Percentiles rank a stretch among this genome's conserved stretches.
phyloP scores from a whole-genome alignment of 1,140 invertebrate genomes.

The Lepidostoma basale region DNA sequence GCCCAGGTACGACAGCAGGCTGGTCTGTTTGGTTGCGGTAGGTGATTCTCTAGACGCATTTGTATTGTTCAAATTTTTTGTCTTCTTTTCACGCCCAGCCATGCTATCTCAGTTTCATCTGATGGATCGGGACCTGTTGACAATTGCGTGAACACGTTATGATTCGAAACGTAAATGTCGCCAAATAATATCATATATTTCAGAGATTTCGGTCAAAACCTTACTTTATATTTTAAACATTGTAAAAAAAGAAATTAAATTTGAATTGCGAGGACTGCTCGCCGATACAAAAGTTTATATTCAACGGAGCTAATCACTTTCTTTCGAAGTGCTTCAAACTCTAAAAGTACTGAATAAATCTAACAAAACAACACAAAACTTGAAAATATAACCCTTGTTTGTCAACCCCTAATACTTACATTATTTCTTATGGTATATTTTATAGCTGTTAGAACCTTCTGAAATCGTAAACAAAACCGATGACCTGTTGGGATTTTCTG shows the following conservation, averaged over 20 bases:
- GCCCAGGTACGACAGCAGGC: slow-evolving; percentile 3
- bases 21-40: slow-evolving; percentile 17
- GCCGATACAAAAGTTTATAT: slow-evolving; percentile 17
- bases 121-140: slow-evolving; percentile 33
- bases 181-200: background rate
- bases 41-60: slow-evolving; percentile 32
- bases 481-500: slow-evolving; percentile 34
- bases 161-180: no score
- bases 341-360: slow-evolving; percentile 12
- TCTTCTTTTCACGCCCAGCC: slow-evolving; percentile 42
- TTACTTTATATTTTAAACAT: background rate
- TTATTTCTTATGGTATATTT: slow-evolving; percentile 3
- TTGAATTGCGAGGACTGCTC: background rate
- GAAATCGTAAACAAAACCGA: slow-evolving; percentile 57
- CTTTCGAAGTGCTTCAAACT: slow-evolving; percentile 11
- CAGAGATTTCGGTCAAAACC: background rate
- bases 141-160: background rate
- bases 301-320: background rate
- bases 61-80: slow-evolving; percentile 20
- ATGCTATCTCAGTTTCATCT: slow-evolving; percentile 31
- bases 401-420: background rate
- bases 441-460: slow-evolving; percentile 8
- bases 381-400: background rate
- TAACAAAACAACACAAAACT: background rate
- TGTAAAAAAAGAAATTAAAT: no score